Percentiles rank a stretch among this genome's conserved stretches.
These are phyloP conservation scores for Laterallus jamaicensis DNA, from an alignment of 2,113 vertebrate genomes.

Conservation along the genomic window DNA sequence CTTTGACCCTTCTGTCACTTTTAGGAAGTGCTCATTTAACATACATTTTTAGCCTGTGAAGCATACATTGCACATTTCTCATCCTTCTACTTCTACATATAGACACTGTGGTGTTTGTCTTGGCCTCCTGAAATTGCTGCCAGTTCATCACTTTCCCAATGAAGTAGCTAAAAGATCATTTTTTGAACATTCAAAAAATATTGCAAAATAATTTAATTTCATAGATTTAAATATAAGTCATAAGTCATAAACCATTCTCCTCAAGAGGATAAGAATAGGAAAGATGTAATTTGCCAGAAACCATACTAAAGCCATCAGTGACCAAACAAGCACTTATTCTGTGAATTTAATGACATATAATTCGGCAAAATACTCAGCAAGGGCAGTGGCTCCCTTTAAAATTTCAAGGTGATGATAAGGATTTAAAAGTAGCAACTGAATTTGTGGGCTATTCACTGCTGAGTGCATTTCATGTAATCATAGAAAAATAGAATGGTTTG, in stretches of 20 bases:
- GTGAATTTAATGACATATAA: not conserved
- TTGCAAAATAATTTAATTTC: not conserved
- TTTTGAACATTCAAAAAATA: not conserved
- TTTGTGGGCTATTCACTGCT: not conserved
- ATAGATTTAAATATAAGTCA: not conserved
- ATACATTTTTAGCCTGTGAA: not conserved
- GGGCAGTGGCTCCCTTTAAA: not conserved
- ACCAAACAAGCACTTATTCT: not conserved
- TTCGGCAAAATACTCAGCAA: not conserved
- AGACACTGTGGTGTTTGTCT: not conserved
- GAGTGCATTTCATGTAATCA: not conserved
- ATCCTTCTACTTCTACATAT: not conserved
- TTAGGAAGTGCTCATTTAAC: not conserved
- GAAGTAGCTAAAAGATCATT: not conserved
- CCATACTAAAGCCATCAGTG: not conserved
- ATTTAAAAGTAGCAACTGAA: not conserved
- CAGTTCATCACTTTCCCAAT: not conserved
- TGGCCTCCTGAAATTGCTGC: not conserved
- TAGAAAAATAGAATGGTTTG: no score
- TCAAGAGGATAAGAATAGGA: not conserved
- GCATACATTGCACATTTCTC: not conserved
- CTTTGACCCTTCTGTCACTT: not conserved
- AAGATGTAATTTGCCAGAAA: not conserved
- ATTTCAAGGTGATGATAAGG: not conserved
- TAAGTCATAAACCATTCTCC: not conserved